Conservation (phyloP, 2,113 vertebrate species). For the Pungitius pungitius region DNA sequence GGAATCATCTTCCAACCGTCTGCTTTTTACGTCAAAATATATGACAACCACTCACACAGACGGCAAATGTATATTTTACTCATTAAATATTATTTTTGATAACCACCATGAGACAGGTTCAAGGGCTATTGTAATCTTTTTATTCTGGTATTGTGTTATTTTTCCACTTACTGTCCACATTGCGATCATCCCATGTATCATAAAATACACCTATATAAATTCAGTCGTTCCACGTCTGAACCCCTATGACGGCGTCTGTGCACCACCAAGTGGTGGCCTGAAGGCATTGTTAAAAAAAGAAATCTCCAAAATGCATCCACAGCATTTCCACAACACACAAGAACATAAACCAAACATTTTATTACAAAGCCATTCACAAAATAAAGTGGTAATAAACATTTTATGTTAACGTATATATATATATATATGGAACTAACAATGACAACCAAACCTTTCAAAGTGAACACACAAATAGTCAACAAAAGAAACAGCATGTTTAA, state of each 20-base stretch:
- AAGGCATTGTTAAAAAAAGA: background rate
- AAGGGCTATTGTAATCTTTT: constrained; percentile 4
- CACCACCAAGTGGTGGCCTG: constrained; percentile 58
- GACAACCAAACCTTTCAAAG: constrained; percentile 7
- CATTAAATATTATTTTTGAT: background rate
- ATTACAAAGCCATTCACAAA: constrained; percentile 53
- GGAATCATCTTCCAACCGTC: constrained; percentile 26
- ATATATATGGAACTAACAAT: constrained; percentile 19
- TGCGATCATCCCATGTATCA: constrained; percentile 4
- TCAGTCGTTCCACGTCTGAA: background rate
- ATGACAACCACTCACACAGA: background rate
- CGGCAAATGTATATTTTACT: background rate
- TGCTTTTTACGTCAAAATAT: constrained; percentile 17
- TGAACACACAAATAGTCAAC: background rate
- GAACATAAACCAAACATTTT: constrained; percentile 29
- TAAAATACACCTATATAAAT: constrained; percentile 17
- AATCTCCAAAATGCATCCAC: background rate
- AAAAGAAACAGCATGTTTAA: background rate
- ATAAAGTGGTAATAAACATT: constrained; percentile 24
- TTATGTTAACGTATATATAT: background rate
- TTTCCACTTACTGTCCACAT: background rate
- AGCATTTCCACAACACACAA: background rate
- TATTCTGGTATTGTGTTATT: background rate
- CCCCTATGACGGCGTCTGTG: constrained; percentile 8
- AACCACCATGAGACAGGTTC: background rate